Evolutionary conservation across 2,888 invertebrate species (phyloP).

Genomic region (Sarcophaga rosellei): DNA sequence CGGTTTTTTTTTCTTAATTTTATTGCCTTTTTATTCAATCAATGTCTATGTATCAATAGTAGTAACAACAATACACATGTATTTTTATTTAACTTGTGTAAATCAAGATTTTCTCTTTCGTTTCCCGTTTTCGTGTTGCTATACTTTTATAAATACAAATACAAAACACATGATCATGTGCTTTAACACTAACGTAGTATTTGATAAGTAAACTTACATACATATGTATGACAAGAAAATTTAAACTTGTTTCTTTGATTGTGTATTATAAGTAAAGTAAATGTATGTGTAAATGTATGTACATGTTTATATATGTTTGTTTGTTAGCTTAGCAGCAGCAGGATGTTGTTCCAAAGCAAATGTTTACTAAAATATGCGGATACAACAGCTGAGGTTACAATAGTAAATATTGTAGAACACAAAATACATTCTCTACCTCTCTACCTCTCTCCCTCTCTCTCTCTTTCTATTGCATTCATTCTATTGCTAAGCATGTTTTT

Average conservation of each 20-base stretch:
- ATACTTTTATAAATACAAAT: constrained; percentile 20
- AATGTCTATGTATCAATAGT: constrained; percentile 31
- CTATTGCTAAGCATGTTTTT: not conserved
- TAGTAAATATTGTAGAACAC: constrained; percentile 63
- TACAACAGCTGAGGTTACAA: constrained; percentile 69
- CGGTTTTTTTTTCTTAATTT: not conserved
- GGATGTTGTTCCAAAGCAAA: constrained; percentile 59
- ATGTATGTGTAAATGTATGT: too few species aligned
- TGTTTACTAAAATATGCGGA: constrained; percentile 67
- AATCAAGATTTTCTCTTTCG: constrained; percentile 27
- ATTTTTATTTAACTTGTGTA: constrained; percentile 47
- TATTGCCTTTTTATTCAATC: constrained; percentile 40
- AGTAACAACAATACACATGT: constrained; percentile 35
- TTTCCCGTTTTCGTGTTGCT: not conserved
- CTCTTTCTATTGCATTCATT: not conserved
- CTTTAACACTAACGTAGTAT: not conserved
- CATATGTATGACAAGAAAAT: constrained; percentile 35
- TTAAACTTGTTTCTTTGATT: constrained; percentile 26
- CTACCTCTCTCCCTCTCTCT: not conserved
- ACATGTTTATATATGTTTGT: constrained; percentile 7
- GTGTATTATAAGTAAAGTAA: not conserved
- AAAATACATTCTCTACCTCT: constrained; percentile 21
- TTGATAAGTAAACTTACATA: not conserved
- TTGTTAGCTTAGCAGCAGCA: constrained; percentile 31
- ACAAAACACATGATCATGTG: not conserved